Base-by-base conservation (phyloP, 2,797 vertebrate species). In the Alosa sapidissima region DNA sequence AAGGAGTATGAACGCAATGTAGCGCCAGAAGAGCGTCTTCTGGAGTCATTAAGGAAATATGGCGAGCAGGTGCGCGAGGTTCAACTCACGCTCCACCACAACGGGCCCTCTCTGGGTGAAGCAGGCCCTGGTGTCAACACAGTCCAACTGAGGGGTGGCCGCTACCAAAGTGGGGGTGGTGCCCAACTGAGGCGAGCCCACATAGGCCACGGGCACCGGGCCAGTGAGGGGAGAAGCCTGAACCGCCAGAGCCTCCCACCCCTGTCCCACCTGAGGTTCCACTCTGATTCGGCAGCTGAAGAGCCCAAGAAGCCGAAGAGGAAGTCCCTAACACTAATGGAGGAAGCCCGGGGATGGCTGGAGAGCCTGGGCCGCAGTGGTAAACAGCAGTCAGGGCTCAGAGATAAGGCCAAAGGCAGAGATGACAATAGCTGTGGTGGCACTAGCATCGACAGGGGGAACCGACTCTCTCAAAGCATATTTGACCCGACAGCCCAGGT, bases 261-360 rank as follows among this genome's bases (percentile, higher is more conserved):
- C 0, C 49, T 95, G 81, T 90, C 92, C 2, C 88, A 82, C 83
- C 86, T 90, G 3, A 88, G 84, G 21, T 86, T 87, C 16, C 92
- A 93, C 5, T 54, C 83, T 0, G 91, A 93, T 82, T 78, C 88
- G 54, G 88, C 88, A 19, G 86, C 88, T 3, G 92, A 91, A 41
- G 91, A 95, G 0, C 3, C 83, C 16, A 96, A 95, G 87, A 93
- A 83, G 45, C 91, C 93, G 0, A 96, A 95, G 84, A 93, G 95
- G 84, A 96, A 96, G 90, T 96, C 96, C 19, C 88, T 96, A 82
- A 95, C 93, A 0, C 86, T 96, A 28, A 93, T 96, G 91, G 95
- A 95, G 88, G 96, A 96, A 86, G 95, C 95, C 24, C 92, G 94
- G 93, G 94, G 94, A 11, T 96, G 96, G 95, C 89, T 96, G 89